Evolutionary conservation across 1,140 invertebrate genomes (phyloP), one percentile per base, ranked within the genome.

Genomic region (Galendromus occidentalis): DNA sequence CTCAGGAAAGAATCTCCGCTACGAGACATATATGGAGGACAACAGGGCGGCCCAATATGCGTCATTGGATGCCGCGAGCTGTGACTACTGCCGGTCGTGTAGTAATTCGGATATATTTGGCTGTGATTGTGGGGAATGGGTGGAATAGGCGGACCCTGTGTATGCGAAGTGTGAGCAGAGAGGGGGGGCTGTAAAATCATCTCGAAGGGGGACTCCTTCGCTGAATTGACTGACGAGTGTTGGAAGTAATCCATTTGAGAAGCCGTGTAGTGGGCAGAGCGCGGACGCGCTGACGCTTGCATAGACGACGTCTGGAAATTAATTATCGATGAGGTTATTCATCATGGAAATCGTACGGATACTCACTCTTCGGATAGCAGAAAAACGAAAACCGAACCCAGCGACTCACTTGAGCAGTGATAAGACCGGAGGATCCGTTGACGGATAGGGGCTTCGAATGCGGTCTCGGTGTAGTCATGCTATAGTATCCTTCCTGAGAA

Each of bases 1-100:
- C 71, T 69, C 18, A 72, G 66, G 12, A 72, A 42, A 4, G 71
- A 72, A 28, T 72, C 71, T 12, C 70, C 70, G 64, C 70, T 70
- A 33, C 68, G 64, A 14, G 70, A 69, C 9, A 69, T 67, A 33
- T 69, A 70, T 22, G 70, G 66, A n/a, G 67, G 67, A 44, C 70
- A 67, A 30, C 66, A 64, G 25, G 70, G 71, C 25, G 67, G 25
- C 17, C 45, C 33, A 2, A 66, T 44, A 17, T 66, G 42, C 44
- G 65, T 66, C 14, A 44, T 65, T 7, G 55, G 41, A 29, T 67
- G 47, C n/a, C 65, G 44, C 7, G 67, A 66, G 59, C 68, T 69
- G 39, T 65, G 67, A 33, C 64, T 66, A 25, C 65, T 65, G 44
- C 68, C 68, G n/a, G 68, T 69, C 18, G 55, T 69, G 59, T 59